Evolutionary conservation across 1,140 invertebrate genomes (phyloP), one percentile per base, ranked within the genome.

Genomic region (Ostrea edulis): DNA sequence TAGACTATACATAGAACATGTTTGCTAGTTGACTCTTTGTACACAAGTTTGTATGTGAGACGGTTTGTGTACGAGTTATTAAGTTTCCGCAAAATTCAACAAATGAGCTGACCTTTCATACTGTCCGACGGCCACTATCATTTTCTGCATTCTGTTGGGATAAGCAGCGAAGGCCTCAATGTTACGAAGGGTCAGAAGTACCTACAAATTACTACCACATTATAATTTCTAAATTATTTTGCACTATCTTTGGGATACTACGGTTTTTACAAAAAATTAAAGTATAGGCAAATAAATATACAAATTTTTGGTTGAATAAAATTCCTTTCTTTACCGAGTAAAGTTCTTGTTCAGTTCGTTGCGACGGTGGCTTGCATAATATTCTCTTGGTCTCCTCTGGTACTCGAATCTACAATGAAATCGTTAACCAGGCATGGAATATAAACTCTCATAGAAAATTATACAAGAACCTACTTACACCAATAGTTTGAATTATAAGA

Each of bases 91-190:
- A 53, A 83, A 52, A 52, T 44, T 44, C 35, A 44, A 44, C 35
- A 44, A 44, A 2, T 5, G 35, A 1, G 29, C 89, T 51, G 86
- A 91, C 92, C 87, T 91, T 84, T 92, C 90, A 86, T 93, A 93
- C 84, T 90, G 90, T 12, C 90, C 92, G 12, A 89, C 87, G 85
- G 90, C 90, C 14, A 92, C 93, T 25, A 93, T 92, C 82, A 90
- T 91, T 55, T 82, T 85, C 83, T 93, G 92, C 91, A 93, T 93
- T 65, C 87, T 71, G 29, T 90, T 88, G 17, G 93, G 92, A 85
- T 90, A 91, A 22, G 91, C 90, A 51, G 88, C 77, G 51, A 92
- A 90, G 58, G 86, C 87, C 25, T 86, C 82, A 2, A 92, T 92
- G 84, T 91, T 91, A n/a, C 91, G 82, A 17, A 91, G 44, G 20